Evolutionary conservation across 2,888 invertebrate genomes (phyloP).

Genomic region (Drosophila mayaguana): DNA sequence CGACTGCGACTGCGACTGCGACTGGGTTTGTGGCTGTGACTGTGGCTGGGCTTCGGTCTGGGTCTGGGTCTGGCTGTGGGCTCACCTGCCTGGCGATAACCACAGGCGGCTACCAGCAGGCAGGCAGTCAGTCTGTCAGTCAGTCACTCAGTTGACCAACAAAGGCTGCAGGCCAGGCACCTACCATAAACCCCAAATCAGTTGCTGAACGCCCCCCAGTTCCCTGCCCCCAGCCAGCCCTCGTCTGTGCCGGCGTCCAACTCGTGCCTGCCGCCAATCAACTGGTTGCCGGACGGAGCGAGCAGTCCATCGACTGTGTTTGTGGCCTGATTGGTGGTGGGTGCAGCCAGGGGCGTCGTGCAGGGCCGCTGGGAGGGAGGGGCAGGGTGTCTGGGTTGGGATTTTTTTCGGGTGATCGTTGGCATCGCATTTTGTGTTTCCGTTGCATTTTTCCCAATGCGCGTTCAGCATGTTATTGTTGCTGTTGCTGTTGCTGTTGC

Average conservation of each 20-base stretch:
- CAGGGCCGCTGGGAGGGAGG: neutral
- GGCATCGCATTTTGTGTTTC: slow-evolving; percentile 70
- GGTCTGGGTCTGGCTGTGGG: slow-evolving; percentile 19
- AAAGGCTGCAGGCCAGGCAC: slow-evolving; percentile 56
- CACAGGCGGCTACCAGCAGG: slow-evolving; percentile 54
- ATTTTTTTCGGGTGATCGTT: slow-evolving; percentile 45
- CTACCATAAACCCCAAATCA: slow-evolving; percentile 29
- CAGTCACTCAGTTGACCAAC: slow-evolving; percentile 55
- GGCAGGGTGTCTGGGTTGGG: slow-evolving; percentile 6
- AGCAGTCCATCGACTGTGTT: slow-evolving; percentile 27
- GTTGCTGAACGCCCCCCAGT: neutral
- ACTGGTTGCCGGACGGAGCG: slow-evolving; percentile 68
- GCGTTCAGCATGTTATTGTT: slow-evolving; percentile 17
- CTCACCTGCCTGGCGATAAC: slow-evolving; percentile 70
- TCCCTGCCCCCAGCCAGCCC: neutral
- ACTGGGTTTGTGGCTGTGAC: slow-evolving; percentile 19
- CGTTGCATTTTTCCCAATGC: slow-evolving; percentile 64
- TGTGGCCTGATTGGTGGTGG: slow-evolving; percentile 9
- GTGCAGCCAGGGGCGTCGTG: slow-evolving; percentile 2
- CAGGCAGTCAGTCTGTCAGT: slow-evolving; percentile 28
- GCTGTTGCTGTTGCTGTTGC: slow-evolving; percentile 10
- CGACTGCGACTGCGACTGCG: no score
- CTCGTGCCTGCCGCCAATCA: slow-evolving; percentile 72
- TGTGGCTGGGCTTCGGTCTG: slow-evolving; percentile 12
- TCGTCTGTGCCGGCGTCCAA: slow-evolving; percentile 31